Conservation (phyloP, 2,888 invertebrate genomes). For the Noctua pronuba region DNA sequence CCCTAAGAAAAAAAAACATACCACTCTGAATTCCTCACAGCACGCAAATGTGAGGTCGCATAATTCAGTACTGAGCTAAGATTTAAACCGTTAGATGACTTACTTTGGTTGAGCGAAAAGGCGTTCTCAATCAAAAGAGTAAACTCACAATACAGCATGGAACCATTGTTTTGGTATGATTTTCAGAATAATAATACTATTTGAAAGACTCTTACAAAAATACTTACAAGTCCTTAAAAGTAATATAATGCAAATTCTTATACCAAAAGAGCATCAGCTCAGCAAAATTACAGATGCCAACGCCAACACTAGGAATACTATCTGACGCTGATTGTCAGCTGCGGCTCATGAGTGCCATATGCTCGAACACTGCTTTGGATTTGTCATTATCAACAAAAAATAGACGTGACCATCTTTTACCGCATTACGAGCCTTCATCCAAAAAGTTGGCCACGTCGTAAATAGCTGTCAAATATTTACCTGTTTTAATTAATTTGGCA, state of each 20-base stretch:
- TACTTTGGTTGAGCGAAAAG: not conserved
- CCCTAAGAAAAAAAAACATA: conserved; percentile 56
- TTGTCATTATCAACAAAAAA: not conserved
- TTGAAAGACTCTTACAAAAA: too few species aligned
- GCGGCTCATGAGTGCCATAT: not conserved
- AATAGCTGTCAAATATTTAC: too few species aligned
- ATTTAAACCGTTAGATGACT: conserved; percentile 3
- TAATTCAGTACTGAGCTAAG: conserved; percentile 54
- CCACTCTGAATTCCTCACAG: conserved; percentile 68
- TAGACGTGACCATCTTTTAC: not conserved
- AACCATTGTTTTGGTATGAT: not conserved
- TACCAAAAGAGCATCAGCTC: not conserved
- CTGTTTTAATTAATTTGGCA: too few species aligned
- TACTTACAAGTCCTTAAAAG: too few species aligned
- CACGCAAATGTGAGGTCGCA: conserved; percentile 72
- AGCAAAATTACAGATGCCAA: not conserved
- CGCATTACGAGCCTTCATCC: too few species aligned
- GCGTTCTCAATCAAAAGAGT: not conserved
- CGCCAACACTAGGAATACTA: not conserved
- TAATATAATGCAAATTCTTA: not conserved
- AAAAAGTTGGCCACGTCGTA: too few species aligned
- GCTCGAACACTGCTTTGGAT: not conserved
- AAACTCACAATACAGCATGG: not conserved
- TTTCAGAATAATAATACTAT: not conserved
- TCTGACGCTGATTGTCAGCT: not conserved